Evolutionary conservation across 2,113 vertebrate species (phyloP), one percentile per base, ranked within the genome.

Genomic region (Alosa alosa): DNA sequence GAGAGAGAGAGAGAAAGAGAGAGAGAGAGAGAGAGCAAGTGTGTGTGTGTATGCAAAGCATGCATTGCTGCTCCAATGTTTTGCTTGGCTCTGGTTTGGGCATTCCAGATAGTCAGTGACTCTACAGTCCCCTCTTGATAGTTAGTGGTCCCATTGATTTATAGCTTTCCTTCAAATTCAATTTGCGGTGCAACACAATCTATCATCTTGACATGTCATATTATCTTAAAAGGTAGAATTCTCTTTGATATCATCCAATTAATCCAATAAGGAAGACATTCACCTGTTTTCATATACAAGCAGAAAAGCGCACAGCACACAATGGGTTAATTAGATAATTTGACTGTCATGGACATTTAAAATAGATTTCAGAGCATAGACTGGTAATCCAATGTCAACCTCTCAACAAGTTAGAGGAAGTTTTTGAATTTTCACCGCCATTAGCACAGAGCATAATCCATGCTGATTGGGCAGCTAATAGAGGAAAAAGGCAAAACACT

Each of bases 21-120:
- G 64, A 72, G 64, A 36, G 64, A 72, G 64, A 25, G 25, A 72
- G 64, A 31, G 55, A 78, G 88, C 83, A 84, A 88, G 82, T 85
- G 87, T 88, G 82, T 72, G 64, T 60, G 85, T 44, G 41, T 44
- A 44, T 3, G 41, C 41, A 44, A 87, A 86, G 87, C 90, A 89
- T 88, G 90, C 88, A 81, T 89, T 88, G 91, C 92, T 90, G 81
- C 85, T 85, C 86, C 87, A 52, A 45, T 94, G 93, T 95, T 95
- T 92, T 92, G 89, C 88, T 95, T 95, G 93, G 93, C 93, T 90
- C 84, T 2, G 20, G 3, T 4, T 47, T 75, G 84, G 87, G 87
- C 92, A 94, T 94, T 94, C 93, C 91, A 88, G 88, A 94, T 91
- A 89, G 89, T 89, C 89, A 92, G 84, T 91, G 86, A 94, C 92